Base-by-base conservation (phyloP, 1,140 invertebrate genomes). In the Bombus confusus region DNA sequence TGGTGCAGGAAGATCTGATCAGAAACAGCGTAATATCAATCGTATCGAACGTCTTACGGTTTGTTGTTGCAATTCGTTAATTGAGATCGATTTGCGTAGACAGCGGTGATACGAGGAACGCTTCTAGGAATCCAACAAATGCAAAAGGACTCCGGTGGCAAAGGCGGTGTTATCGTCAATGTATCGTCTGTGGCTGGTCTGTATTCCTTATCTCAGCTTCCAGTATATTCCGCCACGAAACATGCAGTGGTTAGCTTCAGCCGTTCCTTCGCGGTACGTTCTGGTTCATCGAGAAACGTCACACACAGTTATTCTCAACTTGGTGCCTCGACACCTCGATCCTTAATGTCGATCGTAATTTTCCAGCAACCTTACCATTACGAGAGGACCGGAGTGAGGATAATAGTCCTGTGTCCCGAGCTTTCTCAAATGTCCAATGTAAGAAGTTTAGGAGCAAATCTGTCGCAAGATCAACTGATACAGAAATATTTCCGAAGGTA, bases 191-290 rank as follows among this genome's bases (percentile, higher is more conserved):
- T 96, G 83, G 94, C 96, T 82, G 97, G 97, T 43, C 93, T 96
- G 73, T 94, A 94, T 78, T 94, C 96, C 3, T 95, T 96, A 79
- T 96, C 96, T 69, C 95, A 95, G 75, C 87, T 96, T 66, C 97
- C 97, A 0, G 94, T 97, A 15, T 97, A 97, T 91, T 95, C 95
- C 6, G 96, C 96, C 0, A 97, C 97, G 1, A 97, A 98, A 90
- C 96, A 96, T 86, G 97, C 96, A 4, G 95, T 97, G 25, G 91
- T 96, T 68, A 96, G 95, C 59, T 92, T 96, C 71, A 96, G 95
- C 18, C 93, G 94, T 80, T 95, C 96, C 2, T 95, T 95, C 31
- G 95, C 94, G 5, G 94, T 95, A 80, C 92, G 91, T 79, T 66
- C 18, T 34, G 41, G 18, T 34, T 39, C 28, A 62, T 25, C 9